phyloP scores from a whole-genome alignment of 2,113 vertebrate genomes.

The Falco punctatus region DNA sequence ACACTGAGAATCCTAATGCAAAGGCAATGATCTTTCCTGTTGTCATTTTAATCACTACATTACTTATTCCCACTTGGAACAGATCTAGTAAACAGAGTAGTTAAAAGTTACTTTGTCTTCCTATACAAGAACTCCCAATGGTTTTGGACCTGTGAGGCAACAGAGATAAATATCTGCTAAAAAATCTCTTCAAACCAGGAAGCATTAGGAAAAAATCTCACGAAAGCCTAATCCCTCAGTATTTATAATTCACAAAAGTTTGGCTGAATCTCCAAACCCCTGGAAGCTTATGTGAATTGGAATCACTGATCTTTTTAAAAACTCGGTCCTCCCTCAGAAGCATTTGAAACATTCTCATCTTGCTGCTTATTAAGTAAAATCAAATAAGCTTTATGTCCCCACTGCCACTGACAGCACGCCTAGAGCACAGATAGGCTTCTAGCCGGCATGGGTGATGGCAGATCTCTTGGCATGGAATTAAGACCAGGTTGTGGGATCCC shows the following conservation, averaged over 20 bases:
- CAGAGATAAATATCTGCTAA: background rate
- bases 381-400: background rate
- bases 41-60: background rate
- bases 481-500: background rate
- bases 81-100: background rate
- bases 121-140: background rate
- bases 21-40: background rate
- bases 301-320: background rate
- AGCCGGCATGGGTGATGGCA: background rate
- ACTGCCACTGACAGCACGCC: background rate
- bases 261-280: background rate
- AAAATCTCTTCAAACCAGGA: constrained; percentile 14
- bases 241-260: constrained; percentile 17
- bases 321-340: background rate
- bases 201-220: constrained; percentile 22
- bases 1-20: background rate
- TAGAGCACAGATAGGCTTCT: background rate
- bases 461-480: background rate
- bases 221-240: constrained; percentile 42
- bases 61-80: constrained; percentile 15
- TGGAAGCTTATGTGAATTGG: background rate
- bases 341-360: background rate
- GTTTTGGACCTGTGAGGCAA: background rate
- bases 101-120: constrained; percentile 3
- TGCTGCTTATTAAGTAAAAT: background rate